phyloP scores from a whole-genome alignment of 1,140 invertebrate genomes.

The Monochamus saltuarius region DNA sequence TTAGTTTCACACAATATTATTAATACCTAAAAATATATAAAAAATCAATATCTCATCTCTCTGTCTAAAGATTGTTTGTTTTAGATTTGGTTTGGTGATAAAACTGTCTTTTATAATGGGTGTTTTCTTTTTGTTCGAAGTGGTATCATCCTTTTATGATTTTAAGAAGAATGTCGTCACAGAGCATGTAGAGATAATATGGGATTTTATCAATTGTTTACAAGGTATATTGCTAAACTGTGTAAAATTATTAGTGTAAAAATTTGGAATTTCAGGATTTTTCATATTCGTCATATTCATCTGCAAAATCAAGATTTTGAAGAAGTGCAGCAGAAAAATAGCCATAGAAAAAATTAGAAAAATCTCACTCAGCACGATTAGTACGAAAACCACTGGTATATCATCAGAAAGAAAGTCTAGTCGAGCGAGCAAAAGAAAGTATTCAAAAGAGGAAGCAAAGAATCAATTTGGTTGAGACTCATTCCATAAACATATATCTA shows the following conservation, averaged over 20 bases:
- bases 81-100: constrained; percentile 57
- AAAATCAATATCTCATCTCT: constrained; percentile 1
- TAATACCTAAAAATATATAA: too few species aligned
- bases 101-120: constrained; percentile 65
- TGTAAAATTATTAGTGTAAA: not conserved
- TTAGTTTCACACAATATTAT: constrained; percentile 10
- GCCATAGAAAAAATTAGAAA: constrained; percentile 22
- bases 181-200: constrained; percentile 29
- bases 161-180: constrained; percentile 21
- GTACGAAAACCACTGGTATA: constrained; percentile 9
- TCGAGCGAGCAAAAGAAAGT: too few species aligned
- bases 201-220: constrained; percentile 25
- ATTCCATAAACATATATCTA: too few species aligned
- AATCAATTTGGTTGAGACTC: too few species aligned
- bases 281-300: constrained; percentile 34
- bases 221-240: constrained; percentile 20
- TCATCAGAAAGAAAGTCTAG: constrained; percentile 1
- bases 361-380: constrained; percentile 13
- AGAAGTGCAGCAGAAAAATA: constrained; percentile 7
- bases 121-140: constrained; percentile 58
- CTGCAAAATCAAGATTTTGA: constrained; percentile 22
- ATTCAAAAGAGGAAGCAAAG: too few species aligned
- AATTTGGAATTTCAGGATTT: constrained; percentile 17
- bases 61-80: constrained; percentile 15
- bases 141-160: constrained; percentile 48